Percentiles rank a stretch among this genome's conserved stretches.
Conservation (phyloP, 2,113 vertebrate genomes). For the Campylomormyrus tamandua region DNA sequence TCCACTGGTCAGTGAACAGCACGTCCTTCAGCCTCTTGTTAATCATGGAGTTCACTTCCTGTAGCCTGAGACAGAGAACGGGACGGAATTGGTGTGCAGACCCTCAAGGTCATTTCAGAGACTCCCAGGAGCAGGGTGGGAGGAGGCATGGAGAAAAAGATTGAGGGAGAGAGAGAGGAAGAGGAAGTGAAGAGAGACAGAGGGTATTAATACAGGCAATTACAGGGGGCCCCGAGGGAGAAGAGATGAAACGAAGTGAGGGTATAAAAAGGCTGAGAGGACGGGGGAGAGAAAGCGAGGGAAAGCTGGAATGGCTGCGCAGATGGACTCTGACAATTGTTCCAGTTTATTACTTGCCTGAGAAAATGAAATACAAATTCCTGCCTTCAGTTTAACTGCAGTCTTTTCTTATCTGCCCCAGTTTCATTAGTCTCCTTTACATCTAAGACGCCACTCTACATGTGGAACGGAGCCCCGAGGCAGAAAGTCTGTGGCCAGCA, state of each 20-base stretch:
- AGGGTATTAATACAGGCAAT: not conserved
- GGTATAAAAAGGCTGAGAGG: not conserved
- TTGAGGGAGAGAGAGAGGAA: not conserved
- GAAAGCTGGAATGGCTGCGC: not conserved
- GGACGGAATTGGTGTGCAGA: not conserved
- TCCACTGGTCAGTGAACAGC: constrained; percentile 95
- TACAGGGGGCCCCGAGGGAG: not conserved
- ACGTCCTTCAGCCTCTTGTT: constrained; percentile 92
- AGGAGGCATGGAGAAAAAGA: not conserved
- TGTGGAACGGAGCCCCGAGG: not conserved
- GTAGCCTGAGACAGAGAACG: constrained; percentile 64
- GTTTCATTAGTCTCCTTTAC: not conserved
- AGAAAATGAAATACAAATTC: not conserved
- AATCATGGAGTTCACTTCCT: constrained; percentile 97
- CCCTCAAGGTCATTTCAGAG: not conserved
- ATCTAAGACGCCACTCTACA: not conserved
- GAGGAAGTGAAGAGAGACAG: not conserved
- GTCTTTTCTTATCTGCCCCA: not conserved
- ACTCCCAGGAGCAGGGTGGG: not conserved
- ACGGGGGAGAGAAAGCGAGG: not conserved
- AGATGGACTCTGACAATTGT: not conserved
- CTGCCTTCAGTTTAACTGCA: not conserved
- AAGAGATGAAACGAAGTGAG: not conserved
- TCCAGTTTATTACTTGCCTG: not conserved
- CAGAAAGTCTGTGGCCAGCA: not conserved